Base-by-base conservation (phyloP, 1,140 invertebrate genomes). In the Tetramorium simillimum region DNA sequence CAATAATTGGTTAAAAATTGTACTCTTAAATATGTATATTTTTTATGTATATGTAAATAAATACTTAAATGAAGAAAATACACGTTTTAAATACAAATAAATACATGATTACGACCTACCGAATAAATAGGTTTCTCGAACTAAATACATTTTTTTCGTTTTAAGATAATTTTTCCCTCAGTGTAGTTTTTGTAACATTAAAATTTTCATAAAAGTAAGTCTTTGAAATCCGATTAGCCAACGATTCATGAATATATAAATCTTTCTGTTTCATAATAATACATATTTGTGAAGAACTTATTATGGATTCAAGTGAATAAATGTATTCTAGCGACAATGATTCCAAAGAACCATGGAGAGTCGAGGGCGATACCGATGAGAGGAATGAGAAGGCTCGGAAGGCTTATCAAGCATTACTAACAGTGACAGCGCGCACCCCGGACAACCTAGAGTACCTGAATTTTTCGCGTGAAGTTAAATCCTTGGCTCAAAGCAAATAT, bases 351-450 rank as follows among this genome's bases (percentile, higher is more conserved):
- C 98, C 98, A 0, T 99, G 99, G 99, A 97, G 97, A 90, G 96
- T 98, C 76, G 96, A 96, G 87, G 96, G 96, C 46, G 99, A 99
- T 92, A 97, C 97, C 0, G 95, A 96, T 0, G 97, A 97, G 82
- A 96, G 97, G 58, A 99, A 99, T 94, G 96, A 97, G 88, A 96
- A 97, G 87, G 99, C 99, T 0, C 96, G 96, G 93, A 97, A 97
- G 92, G 99, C 99, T 0, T 99, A 98, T 95, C 97, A 98, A 86
- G 97, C 98, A 0, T 95, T 99, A 70, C 96, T 99, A 67, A 99
- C 98, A 0, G 98, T 99, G n/a, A 99, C 98, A 0, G 96, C 97
- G 9, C 93, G 97, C 51, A 98, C 98, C 12, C 98, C 98, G 0
- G 97, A 98, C 86, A 97, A 97, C 91, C 95, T 96, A 46, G 97